These are phyloP conservation scores for Drosophila obscura DNA, from an alignment of 1,140 invertebrate genomes.

Conservation along the genomic window DNA sequence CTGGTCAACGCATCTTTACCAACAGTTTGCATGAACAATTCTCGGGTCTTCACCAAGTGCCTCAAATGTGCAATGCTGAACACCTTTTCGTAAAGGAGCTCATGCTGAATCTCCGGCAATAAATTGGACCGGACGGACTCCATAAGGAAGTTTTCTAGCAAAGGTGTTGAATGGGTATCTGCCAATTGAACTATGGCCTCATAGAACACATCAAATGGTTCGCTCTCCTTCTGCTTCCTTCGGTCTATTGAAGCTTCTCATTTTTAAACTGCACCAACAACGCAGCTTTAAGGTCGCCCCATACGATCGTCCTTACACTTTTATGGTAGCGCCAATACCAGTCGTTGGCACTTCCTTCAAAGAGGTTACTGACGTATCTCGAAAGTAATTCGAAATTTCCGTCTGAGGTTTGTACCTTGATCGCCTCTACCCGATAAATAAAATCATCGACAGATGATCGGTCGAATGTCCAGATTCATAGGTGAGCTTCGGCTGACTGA, in stretches of 20 bases:
- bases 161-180: neutral
- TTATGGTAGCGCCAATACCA: conserved; percentile 27
- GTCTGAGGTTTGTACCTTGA: conserved; percentile 10
- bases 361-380: neutral
- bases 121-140: neutral
- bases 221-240: conserved; percentile 11
- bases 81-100: neutral
- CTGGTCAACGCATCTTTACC: too few relatives aligned
- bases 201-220: conserved; percentile 14
- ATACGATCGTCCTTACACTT: conserved; percentile 6
- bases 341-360: conserved; percentile 18
- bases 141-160: neutral
- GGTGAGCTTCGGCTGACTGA: too few relatives aligned
- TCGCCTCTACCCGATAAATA: conserved; percentile 14
- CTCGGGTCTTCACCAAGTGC: too few relatives aligned
- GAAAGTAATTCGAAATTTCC: conserved; percentile 9
- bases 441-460: conserved; percentile 1
- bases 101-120: too few relatives aligned
- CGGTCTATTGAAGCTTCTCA: conserved; percentile 5
- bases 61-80: neutral
- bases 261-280: too few relatives aligned
- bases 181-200: conserved; percentile 1
- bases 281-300: conserved; percentile 7
- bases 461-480: too few relatives aligned
- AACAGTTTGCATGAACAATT: too few relatives aligned